phyloP scores from a whole-genome alignment of 2,888 invertebrate genomes.

The Neuroscelio doddi region DNA sequence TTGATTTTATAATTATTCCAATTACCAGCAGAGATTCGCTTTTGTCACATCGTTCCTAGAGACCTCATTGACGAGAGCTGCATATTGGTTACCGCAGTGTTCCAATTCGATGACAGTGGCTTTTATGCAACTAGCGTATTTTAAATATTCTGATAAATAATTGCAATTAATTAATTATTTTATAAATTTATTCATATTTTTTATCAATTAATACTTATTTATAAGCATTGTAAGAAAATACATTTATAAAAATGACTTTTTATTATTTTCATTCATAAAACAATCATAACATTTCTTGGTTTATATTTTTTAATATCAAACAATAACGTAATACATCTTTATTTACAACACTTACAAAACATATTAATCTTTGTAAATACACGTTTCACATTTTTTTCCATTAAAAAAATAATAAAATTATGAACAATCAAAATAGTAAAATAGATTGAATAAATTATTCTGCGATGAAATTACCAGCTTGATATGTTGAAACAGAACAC shows the following conservation, averaged over 20 bases:
- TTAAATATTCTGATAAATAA: constrained; percentile 74
- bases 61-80: constrained; percentile 75
- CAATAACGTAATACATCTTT: too few relatives aligned
- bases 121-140: constrained; percentile 77
- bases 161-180: too few relatives aligned
- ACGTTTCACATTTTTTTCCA: background rate
- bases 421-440: background rate
- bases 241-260: too few relatives aligned
- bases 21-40: constrained; percentile 76
- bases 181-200: too few relatives aligned
- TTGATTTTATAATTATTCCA: constrained; percentile 9
- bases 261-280: too few relatives aligned
- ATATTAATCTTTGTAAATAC: too few relatives aligned
- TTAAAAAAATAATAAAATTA: background rate
- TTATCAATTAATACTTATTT: too few relatives aligned
- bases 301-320: too few relatives aligned
- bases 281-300: too few relatives aligned
- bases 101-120: constrained; percentile 74
- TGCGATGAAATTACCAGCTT: constrained; percentile 71
- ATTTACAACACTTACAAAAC: too few relatives aligned
- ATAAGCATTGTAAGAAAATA: too few relatives aligned
- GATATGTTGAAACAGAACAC: constrained; percentile 76
- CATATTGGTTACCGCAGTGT: constrained; percentile 76
- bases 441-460: background rate
- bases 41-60: constrained; percentile 74